These are phyloP conservation scores for Ditylenchus weischeri DNA, from an alignment of 2,888 invertebrate genomes.

Conservation along the genomic window DNA sequence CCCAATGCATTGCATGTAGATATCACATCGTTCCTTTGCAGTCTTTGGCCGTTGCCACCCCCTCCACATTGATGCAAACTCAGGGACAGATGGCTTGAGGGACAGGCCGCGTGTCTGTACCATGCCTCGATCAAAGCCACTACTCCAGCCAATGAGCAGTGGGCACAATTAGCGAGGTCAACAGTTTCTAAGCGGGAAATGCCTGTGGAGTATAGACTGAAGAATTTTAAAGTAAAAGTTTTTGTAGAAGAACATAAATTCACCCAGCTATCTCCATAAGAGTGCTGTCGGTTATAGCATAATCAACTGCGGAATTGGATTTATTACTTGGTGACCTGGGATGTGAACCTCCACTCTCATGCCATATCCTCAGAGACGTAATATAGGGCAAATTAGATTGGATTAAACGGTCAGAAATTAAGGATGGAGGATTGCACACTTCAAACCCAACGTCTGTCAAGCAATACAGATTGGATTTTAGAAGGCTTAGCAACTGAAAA, in stretches of 20 bases:
- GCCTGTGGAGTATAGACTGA: conserved; percentile 13
- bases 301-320: conserved; percentile 9
- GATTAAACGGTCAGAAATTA: conserved; percentile 38
- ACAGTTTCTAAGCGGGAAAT: conserved; percentile 21
- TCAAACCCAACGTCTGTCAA: conserved; percentile 43
- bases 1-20: conserved; percentile 1
- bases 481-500: not conserved
- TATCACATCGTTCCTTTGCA: not conserved
- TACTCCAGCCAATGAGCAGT: conserved; percentile 22
- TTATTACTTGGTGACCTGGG: not conserved
- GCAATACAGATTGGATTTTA: not conserved
- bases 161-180: conserved; percentile 15
- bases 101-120: conserved; percentile 6
- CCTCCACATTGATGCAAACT: conserved; percentile 1
- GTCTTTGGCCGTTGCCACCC: not conserved
- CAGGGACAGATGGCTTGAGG: conserved; percentile 15
- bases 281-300: conserved; percentile 44
- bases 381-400: conserved; percentile 32
- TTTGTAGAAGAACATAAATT: not conserved
- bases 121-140: conserved; percentile 28
- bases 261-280: conserved; percentile 23
- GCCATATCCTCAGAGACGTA: conserved; percentile 45
- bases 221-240: conserved; percentile 11
- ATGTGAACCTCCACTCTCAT: conserved; percentile 31
- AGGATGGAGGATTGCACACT: conserved; percentile 38